A percentile compares a stretch with the other conserved stretches of the same genome.
Conservation (phyloP, 2,888 invertebrate species). For the Disparrhopalites patrizii region DNA sequence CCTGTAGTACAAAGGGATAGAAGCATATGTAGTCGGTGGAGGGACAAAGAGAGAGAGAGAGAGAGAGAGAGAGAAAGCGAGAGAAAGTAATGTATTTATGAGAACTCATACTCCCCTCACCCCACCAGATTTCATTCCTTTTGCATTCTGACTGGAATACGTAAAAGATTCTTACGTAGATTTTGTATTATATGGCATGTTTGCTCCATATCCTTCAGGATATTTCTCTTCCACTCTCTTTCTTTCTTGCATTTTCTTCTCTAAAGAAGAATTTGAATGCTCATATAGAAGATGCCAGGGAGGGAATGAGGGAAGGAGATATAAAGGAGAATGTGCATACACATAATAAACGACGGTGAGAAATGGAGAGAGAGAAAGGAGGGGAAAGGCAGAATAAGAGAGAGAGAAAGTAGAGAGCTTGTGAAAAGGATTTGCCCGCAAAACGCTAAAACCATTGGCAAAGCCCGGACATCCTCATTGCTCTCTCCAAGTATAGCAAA, state of each 20-base stretch:
- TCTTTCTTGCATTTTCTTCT: too few species aligned
- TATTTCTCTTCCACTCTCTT: not conserved
- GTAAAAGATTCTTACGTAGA: not conserved
- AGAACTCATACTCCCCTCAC: not conserved
- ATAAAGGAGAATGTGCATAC: too few species aligned
- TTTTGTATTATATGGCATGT: not conserved
- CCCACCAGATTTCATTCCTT: conserved; percentile 2
- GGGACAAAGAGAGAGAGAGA: too few species aligned
- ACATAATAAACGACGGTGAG: too few species aligned
- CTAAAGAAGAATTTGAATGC: conserved; percentile 3
- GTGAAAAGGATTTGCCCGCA: conserved; percentile 4
- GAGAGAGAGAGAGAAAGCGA: not conserved
- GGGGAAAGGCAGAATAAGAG: not conserved
- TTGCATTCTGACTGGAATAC: not conserved
- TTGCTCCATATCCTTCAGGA: not conserved
- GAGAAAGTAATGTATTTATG: not conserved
- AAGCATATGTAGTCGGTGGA: too few species aligned
- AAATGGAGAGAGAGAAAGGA: not conserved
- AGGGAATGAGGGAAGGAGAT: not conserved
- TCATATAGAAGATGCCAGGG: too few species aligned
- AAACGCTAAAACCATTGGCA: conserved; percentile 4
- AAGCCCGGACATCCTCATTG: conserved; percentile 16
- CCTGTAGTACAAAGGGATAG: too few species aligned
- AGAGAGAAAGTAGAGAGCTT: not conserved
- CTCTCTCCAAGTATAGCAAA: not conserved